Evolutionary conservation across 1,140 invertebrate genomes (phyloP).

Genomic region (Eufriesea mexicana): DNA sequence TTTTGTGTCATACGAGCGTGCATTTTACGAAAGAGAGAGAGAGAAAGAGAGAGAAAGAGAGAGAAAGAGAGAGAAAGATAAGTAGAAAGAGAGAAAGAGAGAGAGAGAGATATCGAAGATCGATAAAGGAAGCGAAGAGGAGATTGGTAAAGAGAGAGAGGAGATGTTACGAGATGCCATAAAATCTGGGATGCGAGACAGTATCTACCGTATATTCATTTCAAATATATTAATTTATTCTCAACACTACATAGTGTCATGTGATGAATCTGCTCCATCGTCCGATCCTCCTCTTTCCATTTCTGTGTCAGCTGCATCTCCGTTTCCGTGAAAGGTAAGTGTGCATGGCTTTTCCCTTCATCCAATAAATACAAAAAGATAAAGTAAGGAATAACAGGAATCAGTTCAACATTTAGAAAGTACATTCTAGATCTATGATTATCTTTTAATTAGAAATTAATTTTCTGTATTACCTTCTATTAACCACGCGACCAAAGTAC

Average conservation of each 20-base stretch:
- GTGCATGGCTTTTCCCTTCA: background rate
- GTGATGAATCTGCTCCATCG: slow-evolving; percentile 23
- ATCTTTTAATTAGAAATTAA: no score
- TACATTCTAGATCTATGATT: no score
- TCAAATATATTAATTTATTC: slow-evolving; percentile 84
- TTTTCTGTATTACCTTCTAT: no score
- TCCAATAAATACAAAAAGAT: background rate
- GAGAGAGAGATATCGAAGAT: background rate
- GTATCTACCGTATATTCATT: slow-evolving; percentile 82
- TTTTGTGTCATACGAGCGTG: background rate
- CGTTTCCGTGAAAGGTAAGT: background rate
- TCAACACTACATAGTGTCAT: slow-evolving; percentile 73
- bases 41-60: slow-evolving; percentile 56
- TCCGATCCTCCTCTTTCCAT: slow-evolving; percentile 6
- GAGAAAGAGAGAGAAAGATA: slow-evolving; percentile 35
- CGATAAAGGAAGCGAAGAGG: slow-evolving; percentile 61
- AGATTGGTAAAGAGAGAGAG: slow-evolving; percentile 50
- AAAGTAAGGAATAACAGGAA: no score
- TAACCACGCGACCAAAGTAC: no score
- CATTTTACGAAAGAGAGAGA: background rate
- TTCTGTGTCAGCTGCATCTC: background rate
- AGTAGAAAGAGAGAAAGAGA: slow-evolving; percentile 40
- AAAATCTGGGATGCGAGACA: slow-evolving; percentile 77
- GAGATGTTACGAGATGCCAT: slow-evolving; percentile 71
- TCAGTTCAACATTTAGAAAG: no score